Evolutionary conservation across 2,113 vertebrate species (phyloP), one percentile per base, ranked within the genome.

Genomic region (Rattus norvegicus): DNA sequence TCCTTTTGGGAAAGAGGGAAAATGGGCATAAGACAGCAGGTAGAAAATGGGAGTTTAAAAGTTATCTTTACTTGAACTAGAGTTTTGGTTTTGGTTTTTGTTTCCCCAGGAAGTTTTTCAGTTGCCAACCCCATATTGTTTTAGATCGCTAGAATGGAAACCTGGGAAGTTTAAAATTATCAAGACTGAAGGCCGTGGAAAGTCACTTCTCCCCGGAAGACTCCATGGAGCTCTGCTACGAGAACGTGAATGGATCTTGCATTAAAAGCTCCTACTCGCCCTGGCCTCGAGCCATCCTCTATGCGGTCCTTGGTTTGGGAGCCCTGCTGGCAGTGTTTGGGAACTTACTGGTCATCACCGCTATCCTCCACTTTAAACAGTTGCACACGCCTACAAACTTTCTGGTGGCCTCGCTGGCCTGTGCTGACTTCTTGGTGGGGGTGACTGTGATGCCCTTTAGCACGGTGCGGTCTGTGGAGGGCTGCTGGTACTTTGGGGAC

Each of bases 401-500:
- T 16, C 96, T 96, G 36, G 93, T 97, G 0, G 61, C 24, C 0
- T 97, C 97, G 33, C 89, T 97, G 93, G 96, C 96, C 86, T 95
- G 92, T 6, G 86, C 87, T 0, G 97, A 96, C 87, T 94, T 97
- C 59, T 26, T 92, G 85, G 95, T 95, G 63, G 96, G 95, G 1
- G 79, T 97, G 76, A 91, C 88, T 0, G 97, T 97, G 76, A 97
- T 97, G 90, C 97, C 96, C 77, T 97, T 98, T 84, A 96, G 96
- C 88, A 92, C 83, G 0, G 92, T 97, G 90, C 95, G 97, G 79
- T 96, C 98, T 4, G 92, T 98, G 75, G 97, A 97, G 63, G 97
- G 97, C 90, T 97, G 97, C 93, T 98, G 97, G 98, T 98, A 97
- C 92, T 98, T 96, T 47, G 98, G 98, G 85, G 95, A 98, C 47